Conservation (phyloP, 2,113 vertebrate genomes). For the Ptyas mucosa region DNA sequence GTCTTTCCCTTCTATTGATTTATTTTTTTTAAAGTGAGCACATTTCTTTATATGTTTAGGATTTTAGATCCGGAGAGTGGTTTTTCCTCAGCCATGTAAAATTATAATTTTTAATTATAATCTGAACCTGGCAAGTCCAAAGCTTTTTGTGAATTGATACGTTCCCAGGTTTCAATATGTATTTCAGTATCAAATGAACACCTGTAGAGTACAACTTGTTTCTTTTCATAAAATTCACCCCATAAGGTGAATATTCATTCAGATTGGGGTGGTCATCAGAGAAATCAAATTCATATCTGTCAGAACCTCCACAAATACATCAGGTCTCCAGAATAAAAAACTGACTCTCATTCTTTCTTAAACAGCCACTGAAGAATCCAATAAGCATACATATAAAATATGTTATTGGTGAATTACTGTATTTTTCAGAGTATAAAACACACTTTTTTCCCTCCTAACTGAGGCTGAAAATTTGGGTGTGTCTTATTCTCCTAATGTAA, state of each 20-base stretch:
- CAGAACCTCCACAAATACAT: background rate
- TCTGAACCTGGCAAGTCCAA: background rate
- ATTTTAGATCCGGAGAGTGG: background rate
- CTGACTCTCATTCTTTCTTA: background rate
- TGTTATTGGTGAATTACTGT: background rate
- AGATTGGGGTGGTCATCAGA: background rate
- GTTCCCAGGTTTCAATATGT: background rate
- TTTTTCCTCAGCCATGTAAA: background rate
- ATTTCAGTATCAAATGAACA: background rate
- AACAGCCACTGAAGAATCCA: background rate
- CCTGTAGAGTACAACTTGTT: background rate
- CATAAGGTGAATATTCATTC: background rate
- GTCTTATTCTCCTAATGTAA: no score
- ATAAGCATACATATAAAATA: background rate
- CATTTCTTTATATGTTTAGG: background rate
- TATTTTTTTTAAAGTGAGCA: background rate
- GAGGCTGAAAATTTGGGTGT: no score
- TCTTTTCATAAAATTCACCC: background rate
- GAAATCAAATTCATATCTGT: background rate
- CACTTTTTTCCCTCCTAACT: no score
- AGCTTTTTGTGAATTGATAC: background rate
- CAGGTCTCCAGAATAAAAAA: background rate
- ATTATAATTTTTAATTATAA: background rate
- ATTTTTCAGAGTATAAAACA: no score
- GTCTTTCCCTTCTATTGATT: background rate